Evolutionary conservation across 2,113 vertebrate species (phyloP).

Genomic region (Abramis brama): DNA sequence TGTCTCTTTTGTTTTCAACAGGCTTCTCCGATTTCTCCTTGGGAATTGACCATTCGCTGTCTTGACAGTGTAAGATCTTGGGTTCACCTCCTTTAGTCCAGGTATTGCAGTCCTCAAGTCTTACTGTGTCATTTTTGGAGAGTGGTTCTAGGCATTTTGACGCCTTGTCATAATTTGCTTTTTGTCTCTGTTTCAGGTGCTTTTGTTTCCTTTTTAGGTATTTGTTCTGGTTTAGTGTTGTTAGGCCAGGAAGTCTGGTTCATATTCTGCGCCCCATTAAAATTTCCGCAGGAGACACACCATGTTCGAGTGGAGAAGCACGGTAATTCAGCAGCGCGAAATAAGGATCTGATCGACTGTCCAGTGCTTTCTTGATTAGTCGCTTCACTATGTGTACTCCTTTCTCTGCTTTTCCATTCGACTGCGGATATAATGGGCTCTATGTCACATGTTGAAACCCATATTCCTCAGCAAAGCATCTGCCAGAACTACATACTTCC

Average conservation of each 20-base stretch:
- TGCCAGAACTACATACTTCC: too few species aligned
- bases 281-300: slow-evolving; percentile 28
- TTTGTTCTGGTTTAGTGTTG: background rate
- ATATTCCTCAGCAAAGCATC: background rate
- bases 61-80: background rate
- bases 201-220: slow-evolving; percentile 14
- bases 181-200: background rate
- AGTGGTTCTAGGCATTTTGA: slow-evolving; percentile 6
- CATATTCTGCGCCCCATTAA: slow-evolving; percentile 15
- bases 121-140: background rate
- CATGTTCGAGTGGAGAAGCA: slow-evolving; percentile 29
- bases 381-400: slow-evolving; percentile 2
- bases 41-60: background rate
- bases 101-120: background rate
- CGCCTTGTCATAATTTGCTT: slow-evolving; percentile 33
- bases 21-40: too few species aligned
- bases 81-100: slow-evolving; percentile 22
- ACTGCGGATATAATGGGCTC: too few species aligned
- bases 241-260: slow-evolving; percentile 16
- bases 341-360: slow-evolving; percentile 25
- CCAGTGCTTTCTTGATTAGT: slow-evolving; percentile 46
- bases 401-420: background rate
- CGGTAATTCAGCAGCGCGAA: slow-evolving; percentile 53
- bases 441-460: slow-evolving; percentile 30
- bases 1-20: too few species aligned